Evolutionary conservation across 2,113 vertebrate genomes (phyloP), one percentile per base, ranked within the genome.

Genomic region (Ptilorrhoa leucosticta): DNA sequence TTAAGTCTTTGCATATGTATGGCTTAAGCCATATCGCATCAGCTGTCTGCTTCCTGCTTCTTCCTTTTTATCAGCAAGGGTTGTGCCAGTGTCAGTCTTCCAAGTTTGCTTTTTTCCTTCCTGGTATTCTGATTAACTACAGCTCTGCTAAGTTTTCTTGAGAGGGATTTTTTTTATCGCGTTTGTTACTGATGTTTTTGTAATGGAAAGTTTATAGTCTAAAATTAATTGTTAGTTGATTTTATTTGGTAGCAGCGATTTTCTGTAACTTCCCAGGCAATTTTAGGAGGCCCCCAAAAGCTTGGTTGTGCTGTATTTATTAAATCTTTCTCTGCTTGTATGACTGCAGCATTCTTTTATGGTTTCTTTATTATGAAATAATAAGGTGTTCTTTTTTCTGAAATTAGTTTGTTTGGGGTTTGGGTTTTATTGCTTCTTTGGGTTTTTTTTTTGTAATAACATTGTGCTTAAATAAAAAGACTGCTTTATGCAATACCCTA

Each of bases 21-120:
- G 30, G n/a, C 35, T 72, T 70, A 73, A 90, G 15, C 28, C 23
- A 2, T 77, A 90, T 77, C 4, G 0, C 31, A 26, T 30, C 44
- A 90, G 53, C 79, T 83, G 47, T 30, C 60, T 94, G 82, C 75
- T 95, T 96, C 93, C 94, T 85, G 61, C 73, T 95, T 61, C 78
- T 93, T 93, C 33, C 35, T 81, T 93, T 88, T 77, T 90, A 86
- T 80, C 92, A 64, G 69, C 61, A 68, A 88, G 76, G 19, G n/a
- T 66, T 96, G 35, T 93, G 90, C 87, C 82, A 83, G 30, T 87
- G 70, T 69, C 66, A 71, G 56, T 93, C 64, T 94, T 94, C 68
- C 56, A 90, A 83, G 79, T 68, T 68, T 80, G 27, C 51, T 70
- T 89, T 93, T 89, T 83, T 18, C 47, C 61, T 92, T 94, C 85